Conservation (phyloP, 2,797 vertebrate species). For the Cyprinodon diabolis region DNA sequence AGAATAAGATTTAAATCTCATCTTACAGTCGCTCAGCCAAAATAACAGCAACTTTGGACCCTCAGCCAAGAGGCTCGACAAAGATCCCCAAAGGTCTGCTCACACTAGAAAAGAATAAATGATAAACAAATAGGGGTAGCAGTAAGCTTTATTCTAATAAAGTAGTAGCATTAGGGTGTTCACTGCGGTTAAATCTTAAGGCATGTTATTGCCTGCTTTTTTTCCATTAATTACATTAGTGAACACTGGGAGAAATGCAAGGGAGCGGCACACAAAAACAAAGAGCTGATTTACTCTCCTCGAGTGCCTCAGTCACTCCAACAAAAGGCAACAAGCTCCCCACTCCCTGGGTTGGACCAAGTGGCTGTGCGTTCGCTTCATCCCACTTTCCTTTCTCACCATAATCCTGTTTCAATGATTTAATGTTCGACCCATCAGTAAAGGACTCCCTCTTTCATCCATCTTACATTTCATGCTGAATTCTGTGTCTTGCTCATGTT, state of each 20-base stretch:
- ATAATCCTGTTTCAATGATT: slow-evolving; percentile 10
- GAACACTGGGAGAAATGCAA: slow-evolving; percentile 64
- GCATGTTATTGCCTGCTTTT: slow-evolving; percentile 53
- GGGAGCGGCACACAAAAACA: slow-evolving; percentile 65
- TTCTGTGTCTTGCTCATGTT: slow-evolving; percentile 6
- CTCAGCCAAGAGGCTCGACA: not conserved
- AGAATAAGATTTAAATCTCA: not conserved
- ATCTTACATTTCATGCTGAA: slow-evolving; percentile 39
- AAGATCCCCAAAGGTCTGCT: not conserved
- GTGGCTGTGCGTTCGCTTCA: slow-evolving; percentile 30
- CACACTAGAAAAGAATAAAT: slow-evolving; percentile 5
- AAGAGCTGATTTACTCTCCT: slow-evolving; percentile 68
- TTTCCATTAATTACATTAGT: slow-evolving; percentile 75
- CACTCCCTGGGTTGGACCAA: slow-evolving; percentile 66
- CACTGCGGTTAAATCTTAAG: slow-evolving; percentile 46
- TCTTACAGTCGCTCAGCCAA: not conserved
- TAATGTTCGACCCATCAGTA: slow-evolving; percentile 20
- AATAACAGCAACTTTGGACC: not conserved
- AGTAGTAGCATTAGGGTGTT: slow-evolving; percentile 31
- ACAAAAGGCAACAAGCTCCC: slow-evolving; percentile 66
- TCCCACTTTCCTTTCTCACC: slow-evolving; percentile 20
- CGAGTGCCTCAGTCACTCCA: slow-evolving; percentile 52
- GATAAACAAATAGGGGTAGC: not conserved
- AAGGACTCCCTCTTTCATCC: slow-evolving; percentile 9
- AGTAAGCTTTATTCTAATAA: slow-evolving; percentile 22